Percentiles rank a stretch among this genome's conserved stretches.
Conservation (phyloP, 2,113 vertebrate genomes). For the Semicossyphus pulcher region DNA sequence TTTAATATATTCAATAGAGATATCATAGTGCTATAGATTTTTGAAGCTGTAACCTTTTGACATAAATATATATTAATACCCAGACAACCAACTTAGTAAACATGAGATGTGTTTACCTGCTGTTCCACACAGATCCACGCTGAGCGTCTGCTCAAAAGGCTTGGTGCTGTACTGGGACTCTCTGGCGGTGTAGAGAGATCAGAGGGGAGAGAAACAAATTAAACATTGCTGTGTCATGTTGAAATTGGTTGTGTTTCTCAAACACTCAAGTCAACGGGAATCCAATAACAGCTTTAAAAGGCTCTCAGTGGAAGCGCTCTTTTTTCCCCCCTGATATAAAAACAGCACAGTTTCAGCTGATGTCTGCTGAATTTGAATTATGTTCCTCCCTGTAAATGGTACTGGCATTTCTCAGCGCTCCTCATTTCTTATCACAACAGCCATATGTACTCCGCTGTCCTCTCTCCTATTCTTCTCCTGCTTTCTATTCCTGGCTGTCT, state of each 20-base stretch:
- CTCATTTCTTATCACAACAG: slow-evolving; percentile 65
- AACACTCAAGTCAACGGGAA: slow-evolving; percentile 11
- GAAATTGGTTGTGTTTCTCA: slow-evolving; percentile 19
- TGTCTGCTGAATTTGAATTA: slow-evolving; percentile 56
- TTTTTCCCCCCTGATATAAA: slow-evolving; percentile 3
- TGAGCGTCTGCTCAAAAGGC: slow-evolving; percentile 91
- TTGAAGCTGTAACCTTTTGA: neutral
- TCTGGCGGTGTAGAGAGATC: slow-evolving; percentile 64
- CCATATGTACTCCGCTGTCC: slow-evolving; percentile 57
- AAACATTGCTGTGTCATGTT: slow-evolving; percentile 23
- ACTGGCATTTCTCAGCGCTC: slow-evolving; percentile 29
- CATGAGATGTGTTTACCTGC: slow-evolving; percentile 87
- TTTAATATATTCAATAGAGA: neutral
- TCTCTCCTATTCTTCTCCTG: slow-evolving; percentile 48
- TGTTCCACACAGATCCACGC: slow-evolving; percentile 95
- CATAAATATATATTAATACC: neutral
- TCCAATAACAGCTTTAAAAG: slow-evolving; percentile 16
- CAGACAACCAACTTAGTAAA: neutral
- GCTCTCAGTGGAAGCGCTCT: neutral
- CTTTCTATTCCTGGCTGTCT: slow-evolving; percentile 59
- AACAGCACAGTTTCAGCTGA: slow-evolving; percentile 34
- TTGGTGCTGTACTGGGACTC: slow-evolving; percentile 84
- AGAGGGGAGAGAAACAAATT: slow-evolving; percentile 25
- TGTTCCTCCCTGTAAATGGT: slow-evolving; percentile 24
- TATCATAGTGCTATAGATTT: neutral